These are phyloP conservation scores for Drosophila sordidula DNA, from an alignment of 2,888 invertebrate species.

Conservation along the genomic window DNA sequence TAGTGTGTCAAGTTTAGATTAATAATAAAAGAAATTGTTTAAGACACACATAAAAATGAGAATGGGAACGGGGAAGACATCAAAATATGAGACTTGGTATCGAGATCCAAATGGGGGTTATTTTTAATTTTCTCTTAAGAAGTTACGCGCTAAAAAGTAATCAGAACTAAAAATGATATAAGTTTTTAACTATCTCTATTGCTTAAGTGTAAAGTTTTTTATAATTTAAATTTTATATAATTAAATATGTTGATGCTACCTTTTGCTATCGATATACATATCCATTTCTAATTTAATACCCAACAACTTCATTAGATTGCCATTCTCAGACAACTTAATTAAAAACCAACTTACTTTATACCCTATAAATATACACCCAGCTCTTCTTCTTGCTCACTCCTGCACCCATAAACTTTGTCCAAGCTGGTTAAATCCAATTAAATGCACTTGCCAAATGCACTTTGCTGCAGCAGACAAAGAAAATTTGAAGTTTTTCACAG, in stretches of 20 bases:
- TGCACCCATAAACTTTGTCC: slow-evolving; percentile 10
- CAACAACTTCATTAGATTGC: not conserved
- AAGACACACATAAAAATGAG: too few relatives aligned
- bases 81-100: too few relatives aligned
- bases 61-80: too few relatives aligned
- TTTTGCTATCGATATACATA: not conserved
- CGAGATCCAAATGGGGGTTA: too few relatives aligned
- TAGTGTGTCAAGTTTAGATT: not conserved
- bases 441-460: slow-evolving; percentile 46
- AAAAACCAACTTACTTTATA: not conserved
- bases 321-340: not conserved
- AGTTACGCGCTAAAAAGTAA: too few relatives aligned
- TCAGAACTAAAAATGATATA: too few relatives aligned
- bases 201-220: too few relatives aligned
- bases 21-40: not conserved
- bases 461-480: slow-evolving; percentile 19
- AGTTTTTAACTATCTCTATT: too few relatives aligned
- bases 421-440: slow-evolving; percentile 47
- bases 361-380: not conserved
- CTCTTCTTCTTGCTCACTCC: not conserved
- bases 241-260: not conserved
- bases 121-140: too few relatives aligned
- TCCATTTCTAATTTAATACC: too few relatives aligned
- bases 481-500: slow-evolving; percentile 12
- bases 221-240: too few relatives aligned